Base-by-base conservation (phyloP, 2,888 invertebrate species). In the Pelosia muscerda region DNA sequence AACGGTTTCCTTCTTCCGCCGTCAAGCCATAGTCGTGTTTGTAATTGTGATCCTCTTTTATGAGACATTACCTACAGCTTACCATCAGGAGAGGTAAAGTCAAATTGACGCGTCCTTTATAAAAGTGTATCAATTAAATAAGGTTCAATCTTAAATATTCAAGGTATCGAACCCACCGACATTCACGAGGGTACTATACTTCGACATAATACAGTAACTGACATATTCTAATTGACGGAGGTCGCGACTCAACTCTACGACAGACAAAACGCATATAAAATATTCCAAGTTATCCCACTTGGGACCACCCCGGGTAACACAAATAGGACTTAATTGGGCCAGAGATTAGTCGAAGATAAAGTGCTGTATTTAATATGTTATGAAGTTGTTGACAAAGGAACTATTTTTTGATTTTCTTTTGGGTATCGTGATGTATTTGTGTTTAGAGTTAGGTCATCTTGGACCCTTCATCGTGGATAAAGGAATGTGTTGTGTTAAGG, bases 261-360 rank as follows among this genome's bases (percentile, higher is more conserved):
- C 75, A 79, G 49, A 81, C 82, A 78, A 81, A 83, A 82, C 84
- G 28, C 62, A 28, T 62, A 82, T 86, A 60, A 63, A 66, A 70
- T 66, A 66, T 85, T 82, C 78, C 68, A 58, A 83, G 74, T 77
- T 81, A 83, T 83, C 78, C 69, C 76, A 81, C 81, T 84, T 81
- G 71, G 81, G 92, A 93, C 93, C 92, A 93, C 93, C 93, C 88
- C 85, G 84, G 71, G 82, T 79, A 84, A 86, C 87, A 90, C 87
- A 92, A 92, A 93, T 91, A 92, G 87, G 79, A 81, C 87, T 86
- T 93, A 93, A 93, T 93, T 93, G 92, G 89, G 69, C 84, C 80
- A 80, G 70, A 92, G 92, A 92, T 92, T 89, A 89, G 78, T 81
- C 66, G 63, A 67, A 90, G 91, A 92, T 91, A 90, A 90, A 88